Evolutionary conservation across 2,113 vertebrate species (phyloP).

Genomic region (Raja brachyura): DNA sequence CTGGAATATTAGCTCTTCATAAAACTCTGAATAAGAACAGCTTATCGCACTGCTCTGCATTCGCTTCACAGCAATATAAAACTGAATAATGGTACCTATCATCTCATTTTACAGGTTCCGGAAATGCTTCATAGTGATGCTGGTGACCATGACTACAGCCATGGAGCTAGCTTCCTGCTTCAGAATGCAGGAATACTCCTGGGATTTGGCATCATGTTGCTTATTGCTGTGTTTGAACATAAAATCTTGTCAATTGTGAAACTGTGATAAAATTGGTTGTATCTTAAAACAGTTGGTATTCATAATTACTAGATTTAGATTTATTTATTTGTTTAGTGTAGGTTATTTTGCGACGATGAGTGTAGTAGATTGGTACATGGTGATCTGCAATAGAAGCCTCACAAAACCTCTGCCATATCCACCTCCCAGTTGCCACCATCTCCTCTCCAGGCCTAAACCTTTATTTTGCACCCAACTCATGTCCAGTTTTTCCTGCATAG

Average conservation of each 20-base stretch:
- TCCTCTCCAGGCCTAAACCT: not conserved
- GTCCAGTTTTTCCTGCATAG: not conserved
- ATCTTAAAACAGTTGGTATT: not conserved
- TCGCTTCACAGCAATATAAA: not conserved
- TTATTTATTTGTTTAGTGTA: not conserved
- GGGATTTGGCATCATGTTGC: slow-evolving; percentile 91
- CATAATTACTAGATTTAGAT: not conserved
- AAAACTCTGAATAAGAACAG: not conserved
- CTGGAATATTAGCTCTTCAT: not conserved
- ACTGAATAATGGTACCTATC: not conserved
- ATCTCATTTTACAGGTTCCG: slow-evolving; percentile 66
- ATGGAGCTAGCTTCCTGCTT: slow-evolving; percentile 89
- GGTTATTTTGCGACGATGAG: not conserved
- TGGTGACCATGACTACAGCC: slow-evolving; percentile 88
- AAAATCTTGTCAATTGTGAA: slow-evolving; percentile 83
- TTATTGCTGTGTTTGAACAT: slow-evolving; percentile 91
- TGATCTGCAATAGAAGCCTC: not conserved
- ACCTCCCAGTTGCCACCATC: not conserved
- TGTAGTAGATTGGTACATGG: too few species aligned
- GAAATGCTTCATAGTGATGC: slow-evolving; percentile 97
- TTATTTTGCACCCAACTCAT: not conserved
- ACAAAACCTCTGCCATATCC: not conserved
- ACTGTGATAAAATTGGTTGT: slow-evolving; percentile 49
- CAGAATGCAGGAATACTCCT: slow-evolving; percentile 94
- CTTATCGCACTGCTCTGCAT: too few species aligned